Base-by-base conservation (phyloP, 2,113 vertebrate species). In the Macroglossus sobrinus region DNA sequence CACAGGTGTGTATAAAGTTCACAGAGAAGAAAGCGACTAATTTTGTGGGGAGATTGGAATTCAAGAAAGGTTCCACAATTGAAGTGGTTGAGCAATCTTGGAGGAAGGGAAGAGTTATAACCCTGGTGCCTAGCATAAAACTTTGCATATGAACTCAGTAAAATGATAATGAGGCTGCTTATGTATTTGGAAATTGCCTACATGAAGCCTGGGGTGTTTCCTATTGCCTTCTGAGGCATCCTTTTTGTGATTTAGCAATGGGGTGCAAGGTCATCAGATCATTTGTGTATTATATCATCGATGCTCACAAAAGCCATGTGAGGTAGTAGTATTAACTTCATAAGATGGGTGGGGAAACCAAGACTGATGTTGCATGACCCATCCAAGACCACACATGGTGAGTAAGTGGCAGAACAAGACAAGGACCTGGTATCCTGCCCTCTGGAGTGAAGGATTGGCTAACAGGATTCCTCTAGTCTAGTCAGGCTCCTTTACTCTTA, bases 391-490 rank as follows among this genome's bases (percentile, higher is more conserved):
- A 86, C 30, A 89, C 38, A 64, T 7, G 28, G 40, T 97, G 91
- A 97, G 59, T 96, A 94, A 96, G 94, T 78, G 78, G 88, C 50
- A 95, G 87, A 96, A 93, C 82, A 75, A 93, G 90, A 81, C 53
- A 95, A 86, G 71, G 81, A 74, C 45, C 61, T 64, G 57, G 38
- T 93, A 72, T 82, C 55, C 66, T 68, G 76, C 76, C 74, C 30
- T 82, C 30, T 1, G 7, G 68, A 92, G 43, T 76, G 43, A 71
- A 55, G 40, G 40, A 87, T 13, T 55, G 66, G 53, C 55, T 84
- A 91, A 72, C 57, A 96, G 61, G 61, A 78, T 68, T 71, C 13
- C 78, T 89, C 55, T 71, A 43, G 93, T 76, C 26, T 28, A 55
- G 74, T 40, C 21, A 28, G 80, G 22, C 3, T 87, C 53, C 50